A percentile compares a stretch with the other conserved stretches of the same genome.
These are phyloP conservation scores for Notothenia rossii DNA, from an alignment of 2,113 vertebrate species.

Conservation along the genomic window DNA sequence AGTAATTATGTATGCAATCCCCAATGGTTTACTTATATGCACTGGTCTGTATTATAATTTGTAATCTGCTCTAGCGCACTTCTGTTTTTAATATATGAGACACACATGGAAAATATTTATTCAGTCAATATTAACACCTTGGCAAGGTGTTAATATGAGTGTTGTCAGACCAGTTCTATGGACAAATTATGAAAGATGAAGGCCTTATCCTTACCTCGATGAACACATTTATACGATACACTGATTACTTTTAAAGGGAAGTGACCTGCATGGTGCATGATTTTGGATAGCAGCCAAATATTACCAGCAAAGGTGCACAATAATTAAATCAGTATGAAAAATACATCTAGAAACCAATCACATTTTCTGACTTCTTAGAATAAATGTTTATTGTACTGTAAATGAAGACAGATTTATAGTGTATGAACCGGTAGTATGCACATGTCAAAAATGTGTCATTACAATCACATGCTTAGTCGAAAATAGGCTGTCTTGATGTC, in stretches of 20 bases:
- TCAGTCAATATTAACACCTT: constrained; percentile 14
- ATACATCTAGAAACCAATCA: not conserved
- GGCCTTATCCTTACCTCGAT: not conserved
- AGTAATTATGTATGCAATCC: not conserved
- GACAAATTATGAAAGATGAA: constrained; percentile 4
- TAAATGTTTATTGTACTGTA: not conserved
- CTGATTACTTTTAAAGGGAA: constrained; percentile 16
- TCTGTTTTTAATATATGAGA: constrained; percentile 12
- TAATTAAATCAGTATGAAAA: not conserved
- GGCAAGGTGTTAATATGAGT: not conserved
- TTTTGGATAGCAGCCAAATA: constrained; percentile 3
- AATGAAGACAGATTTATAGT: not conserved
- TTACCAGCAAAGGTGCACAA: constrained; percentile 8
- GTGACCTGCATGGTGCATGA: constrained; percentile 2
- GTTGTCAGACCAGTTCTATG: not conserved
- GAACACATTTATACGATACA: constrained; percentile 11
- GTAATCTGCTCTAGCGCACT: constrained; percentile 21
- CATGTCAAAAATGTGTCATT: not conserved
- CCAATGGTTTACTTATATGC: not conserved
- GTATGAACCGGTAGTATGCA: not conserved
- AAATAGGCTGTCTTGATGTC: constrained; percentile 12
- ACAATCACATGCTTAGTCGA: not conserved
- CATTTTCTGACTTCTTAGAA: not conserved
- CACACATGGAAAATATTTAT: constrained; percentile 14
- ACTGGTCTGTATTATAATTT: constrained; percentile 15